Base-by-base conservation (phyloP, 2,797 vertebrate species). In the Cryptoblepharus egeriae region DNA sequence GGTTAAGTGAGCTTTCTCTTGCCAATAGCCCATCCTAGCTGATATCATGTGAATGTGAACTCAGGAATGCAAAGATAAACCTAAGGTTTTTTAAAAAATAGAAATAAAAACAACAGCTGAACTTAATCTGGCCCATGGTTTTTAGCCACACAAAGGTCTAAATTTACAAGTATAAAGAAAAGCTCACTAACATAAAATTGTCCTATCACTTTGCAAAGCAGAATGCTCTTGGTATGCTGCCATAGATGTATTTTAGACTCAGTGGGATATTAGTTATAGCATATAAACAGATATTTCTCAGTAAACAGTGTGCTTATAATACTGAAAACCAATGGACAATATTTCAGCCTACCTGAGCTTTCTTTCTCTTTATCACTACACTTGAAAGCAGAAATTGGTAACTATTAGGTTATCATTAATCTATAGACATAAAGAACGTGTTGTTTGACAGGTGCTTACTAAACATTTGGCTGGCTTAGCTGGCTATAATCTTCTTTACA, bases 1-100 rank as follows among this genome's bases (percentile, higher is more conserved):
- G 3, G n/a, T n/a, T n/a, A n/a, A 55, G 52, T 90, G 78, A 61
- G 89, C 84, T 71, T 77, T 74, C 75, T 80, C 88, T 85, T 89
- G 86, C 81, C 11, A 85, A 84, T 32, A 15, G n/a, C 13, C 5
- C 3, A 5, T 8, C 7, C 28, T 45, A 20, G 18, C 10, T 60
- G 42, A 16, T n/a, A n/a, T n/a, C n/a, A n/a, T 68, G 13, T 60
- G 30, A 82, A 61, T 22, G 16, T 69, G 16, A 28, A 61, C 55
- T 79, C 30, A 82, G 22, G 7, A 82, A 70, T 32, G 61, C 39
- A 30, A 52, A 52, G 18, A 70, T 70, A 61, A 76, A 37, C n/a
- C 9, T 12, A 60, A 28, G n/a, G n/a, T n/a, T n/a, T 28, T 42
- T 32, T 1, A 30, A 64, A 32, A 64, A 35, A 67, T 75, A 45